phyloP scores from a whole-genome alignment of 1,140 invertebrate species.

The Leptinotarsa lineolata region DNA sequence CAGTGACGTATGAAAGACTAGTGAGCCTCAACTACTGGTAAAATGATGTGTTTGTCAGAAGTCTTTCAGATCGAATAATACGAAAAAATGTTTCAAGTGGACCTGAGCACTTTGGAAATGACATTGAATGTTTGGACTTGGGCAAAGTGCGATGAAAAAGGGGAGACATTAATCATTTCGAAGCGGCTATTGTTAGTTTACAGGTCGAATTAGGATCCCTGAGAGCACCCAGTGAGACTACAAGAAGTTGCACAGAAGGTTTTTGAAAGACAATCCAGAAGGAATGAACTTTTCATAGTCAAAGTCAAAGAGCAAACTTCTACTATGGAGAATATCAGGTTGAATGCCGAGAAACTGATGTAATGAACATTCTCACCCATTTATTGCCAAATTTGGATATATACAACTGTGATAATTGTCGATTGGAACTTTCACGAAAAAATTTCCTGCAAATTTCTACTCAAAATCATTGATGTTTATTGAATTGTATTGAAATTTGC shows the following conservation, averaged over 20 bases:
- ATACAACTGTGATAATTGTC: background rate
- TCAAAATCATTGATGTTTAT: no score
- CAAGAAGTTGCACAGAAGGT: constrained; percentile 1
- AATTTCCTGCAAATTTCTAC: no score
- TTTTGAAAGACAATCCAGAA: constrained; percentile 9
- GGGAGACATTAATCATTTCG: background rate
- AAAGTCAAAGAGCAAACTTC: background rate
- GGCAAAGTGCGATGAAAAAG: background rate
- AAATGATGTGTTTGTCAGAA: constrained; percentile 1
- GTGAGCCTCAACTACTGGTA: background rate
- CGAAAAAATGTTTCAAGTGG: background rate
- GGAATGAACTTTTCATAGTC: background rate
- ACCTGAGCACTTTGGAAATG: background rate
- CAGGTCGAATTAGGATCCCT: background rate
- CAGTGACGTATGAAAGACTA: background rate
- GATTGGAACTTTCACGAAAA: no score
- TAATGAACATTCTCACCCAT: background rate
- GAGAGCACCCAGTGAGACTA: background rate
- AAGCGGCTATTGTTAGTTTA: background rate
- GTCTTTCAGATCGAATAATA: background rate
- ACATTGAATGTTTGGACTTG: background rate
- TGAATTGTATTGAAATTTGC: no score
- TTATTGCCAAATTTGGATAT: background rate
- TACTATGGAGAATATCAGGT: background rate
- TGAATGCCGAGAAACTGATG: background rate